Evolutionary conservation across 2,888 invertebrate genomes (phyloP).

Genomic region (Penaeus monodon): DNA sequence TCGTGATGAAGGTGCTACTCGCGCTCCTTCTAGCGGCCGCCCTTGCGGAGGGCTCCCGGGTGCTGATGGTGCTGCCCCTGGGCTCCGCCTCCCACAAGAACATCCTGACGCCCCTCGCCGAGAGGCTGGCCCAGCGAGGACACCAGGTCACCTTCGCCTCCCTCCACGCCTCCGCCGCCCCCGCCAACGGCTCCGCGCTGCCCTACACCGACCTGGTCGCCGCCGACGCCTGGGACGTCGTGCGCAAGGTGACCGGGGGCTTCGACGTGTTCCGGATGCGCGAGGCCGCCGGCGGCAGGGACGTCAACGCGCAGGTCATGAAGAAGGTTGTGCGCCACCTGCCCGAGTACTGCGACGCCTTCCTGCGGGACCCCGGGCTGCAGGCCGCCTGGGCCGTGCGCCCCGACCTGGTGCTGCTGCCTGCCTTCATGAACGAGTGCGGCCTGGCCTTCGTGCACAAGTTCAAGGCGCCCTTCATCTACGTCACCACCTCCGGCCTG

Average conservation of each 20-base stretch:
- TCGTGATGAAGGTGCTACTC: neutral
- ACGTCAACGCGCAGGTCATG: slow-evolving; percentile 62
- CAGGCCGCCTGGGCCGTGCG: slow-evolving; percentile 50
- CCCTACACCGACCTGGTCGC: slow-evolving; percentile 63
- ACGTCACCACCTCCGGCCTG: slow-evolving; percentile 66
- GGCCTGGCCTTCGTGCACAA: slow-evolving; percentile 72
- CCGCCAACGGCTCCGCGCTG: slow-evolving; percentile 29
- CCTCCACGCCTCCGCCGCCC: slow-evolving; percentile 45
- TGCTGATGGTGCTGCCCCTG: slow-evolving; percentile 62
- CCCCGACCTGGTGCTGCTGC: slow-evolving; percentile 72
- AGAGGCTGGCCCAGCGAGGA: slow-evolving; percentile 54
- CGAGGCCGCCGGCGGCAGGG: slow-evolving; percentile 44
- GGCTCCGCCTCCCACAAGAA: slow-evolving; percentile 65
- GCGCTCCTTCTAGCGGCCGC: neutral
- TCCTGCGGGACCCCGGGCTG: slow-evolving; percentile 59
- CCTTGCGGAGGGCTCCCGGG: slow-evolving; percentile 44
- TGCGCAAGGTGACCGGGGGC: slow-evolving; percentile 55
- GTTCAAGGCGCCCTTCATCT: slow-evolving; percentile 69
- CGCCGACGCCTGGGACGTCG: slow-evolving; percentile 32
- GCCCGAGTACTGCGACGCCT: slow-evolving; percentile 63
- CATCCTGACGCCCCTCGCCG: slow-evolving; percentile 63
- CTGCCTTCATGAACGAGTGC: slow-evolving; percentile 73
- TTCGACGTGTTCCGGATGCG: slow-evolving; percentile 63
- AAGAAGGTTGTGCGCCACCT: slow-evolving; percentile 60
- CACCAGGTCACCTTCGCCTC: slow-evolving; percentile 64